Evolutionary conservation across 2,113 vertebrate genomes (phyloP).

Genomic region (Hepsetus odoe): DNA sequence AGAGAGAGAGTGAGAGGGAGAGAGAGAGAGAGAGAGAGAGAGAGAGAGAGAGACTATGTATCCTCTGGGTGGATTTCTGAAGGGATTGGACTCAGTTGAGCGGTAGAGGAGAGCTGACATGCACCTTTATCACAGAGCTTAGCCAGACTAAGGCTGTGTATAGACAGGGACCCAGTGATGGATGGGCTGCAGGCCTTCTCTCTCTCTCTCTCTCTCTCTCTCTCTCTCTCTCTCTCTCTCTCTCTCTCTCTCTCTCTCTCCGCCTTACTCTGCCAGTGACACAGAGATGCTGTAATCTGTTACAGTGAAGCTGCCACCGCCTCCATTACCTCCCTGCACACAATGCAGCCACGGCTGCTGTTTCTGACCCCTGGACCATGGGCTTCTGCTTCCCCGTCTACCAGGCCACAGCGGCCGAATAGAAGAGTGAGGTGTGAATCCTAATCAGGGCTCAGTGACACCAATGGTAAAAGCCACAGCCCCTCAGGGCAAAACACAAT

Average conservation of each 20-base stretch:
- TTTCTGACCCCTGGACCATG: conserved; percentile 62
- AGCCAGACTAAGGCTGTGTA: conserved; percentile 69
- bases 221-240: neutral
- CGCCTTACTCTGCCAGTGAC: conserved; percentile 64
- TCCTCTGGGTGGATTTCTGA: conserved; percentile 66
- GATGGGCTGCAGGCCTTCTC: conserved; percentile 71
- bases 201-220: conserved; percentile 63
- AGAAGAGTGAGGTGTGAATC: conserved; percentile 9
- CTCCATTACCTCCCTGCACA: conserved; percentile 74
- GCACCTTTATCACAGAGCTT: conserved; percentile 76
- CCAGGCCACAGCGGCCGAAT: conserved; percentile 26
- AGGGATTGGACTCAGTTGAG: conserved; percentile 70
- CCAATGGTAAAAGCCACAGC: neutral
- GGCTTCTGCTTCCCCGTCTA: conserved; percentile 41
- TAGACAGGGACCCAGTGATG: conserved; percentile 72
- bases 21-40: neutral
- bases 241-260: conserved; percentile 65
- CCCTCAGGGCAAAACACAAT: conserved; percentile 24
- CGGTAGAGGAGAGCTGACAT: conserved; percentile 71
- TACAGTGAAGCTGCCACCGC: conserved; percentile 66
- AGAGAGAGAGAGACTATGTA: conserved; percentile 9
- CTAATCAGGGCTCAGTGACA: conserved; percentile 10
- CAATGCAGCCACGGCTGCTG: conserved; percentile 64
- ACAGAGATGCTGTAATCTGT: conserved; percentile 77
- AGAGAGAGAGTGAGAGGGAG: neutral